A percentile compares a stretch with the other conserved stretches of the same genome.
Evolutionary conservation across 1,140 invertebrate species (phyloP).

Genomic region (Tetramorium simillimum): DNA sequence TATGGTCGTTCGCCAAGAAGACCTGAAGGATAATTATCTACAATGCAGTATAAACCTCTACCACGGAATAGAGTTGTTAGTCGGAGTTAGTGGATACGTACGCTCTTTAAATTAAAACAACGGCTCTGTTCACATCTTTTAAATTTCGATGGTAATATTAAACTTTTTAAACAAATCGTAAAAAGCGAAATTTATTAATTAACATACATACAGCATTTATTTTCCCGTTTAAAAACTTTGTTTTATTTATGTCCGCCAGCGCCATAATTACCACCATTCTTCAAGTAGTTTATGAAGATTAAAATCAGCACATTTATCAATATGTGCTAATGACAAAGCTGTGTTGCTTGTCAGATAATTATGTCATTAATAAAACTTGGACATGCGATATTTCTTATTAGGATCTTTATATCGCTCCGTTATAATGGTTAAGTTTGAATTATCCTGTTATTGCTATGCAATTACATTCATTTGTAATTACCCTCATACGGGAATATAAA

Average conservation of each 20-base stretch:
- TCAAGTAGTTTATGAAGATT: slow-evolving; percentile 27
- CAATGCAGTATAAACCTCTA: background rate
- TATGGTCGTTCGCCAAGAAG: background rate
- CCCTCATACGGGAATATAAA: background rate
- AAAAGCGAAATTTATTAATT: background rate
- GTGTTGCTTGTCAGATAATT: slow-evolving; percentile 1
- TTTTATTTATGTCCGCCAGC: background rate
- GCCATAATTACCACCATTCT: background rate
- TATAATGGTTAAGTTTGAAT: background rate
- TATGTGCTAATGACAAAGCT: background rate
- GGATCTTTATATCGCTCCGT: background rate
- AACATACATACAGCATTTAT: background rate
- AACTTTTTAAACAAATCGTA: background rate
- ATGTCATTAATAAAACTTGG: slow-evolving; percentile 14
- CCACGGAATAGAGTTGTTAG: background rate
- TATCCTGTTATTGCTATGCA: background rate
- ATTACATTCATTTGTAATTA: slow-evolving; percentile 9
- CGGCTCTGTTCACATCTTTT: background rate
- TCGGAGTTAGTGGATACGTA: background rate
- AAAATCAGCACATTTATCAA: slow-evolving; percentile 8
- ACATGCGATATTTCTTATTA: background rate
- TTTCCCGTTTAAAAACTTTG: background rate
- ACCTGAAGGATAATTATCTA: background rate
- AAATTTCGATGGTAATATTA: background rate
- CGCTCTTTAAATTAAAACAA: background rate